Evolutionary conservation across 2,113 vertebrate genomes (phyloP).

Genomic region (Phocoena sinus): DNA sequence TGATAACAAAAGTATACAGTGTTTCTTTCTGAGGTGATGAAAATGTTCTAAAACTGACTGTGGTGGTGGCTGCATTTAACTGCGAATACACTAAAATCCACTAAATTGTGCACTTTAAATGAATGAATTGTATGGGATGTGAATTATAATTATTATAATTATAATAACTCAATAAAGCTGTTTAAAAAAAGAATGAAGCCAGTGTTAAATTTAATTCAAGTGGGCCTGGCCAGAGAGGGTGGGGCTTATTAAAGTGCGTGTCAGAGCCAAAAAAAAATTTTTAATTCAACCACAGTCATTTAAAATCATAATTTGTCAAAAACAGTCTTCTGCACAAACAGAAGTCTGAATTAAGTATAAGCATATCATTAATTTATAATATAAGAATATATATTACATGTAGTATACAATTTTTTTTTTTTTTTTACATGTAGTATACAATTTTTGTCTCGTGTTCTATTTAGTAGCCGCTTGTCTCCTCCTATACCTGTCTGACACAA

Average conservation of each 20-base stretch:
- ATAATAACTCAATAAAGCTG: not conserved
- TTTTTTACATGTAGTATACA: not conserved
- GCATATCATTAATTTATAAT: not conserved
- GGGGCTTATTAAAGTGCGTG: too few relatives aligned
- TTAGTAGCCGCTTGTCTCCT: constrained; percentile 92
- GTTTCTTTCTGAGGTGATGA: not conserved
- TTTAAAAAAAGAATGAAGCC: not conserved
- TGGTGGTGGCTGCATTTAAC: not conserved
- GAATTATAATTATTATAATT: not conserved
- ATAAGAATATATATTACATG: not conserved
- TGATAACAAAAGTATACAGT: not conserved
- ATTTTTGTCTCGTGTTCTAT: not conserved
- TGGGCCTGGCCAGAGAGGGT: too few relatives aligned
- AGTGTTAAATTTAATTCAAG: not conserved
- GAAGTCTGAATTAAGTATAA: not conserved
- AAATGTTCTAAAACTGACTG: not conserved
- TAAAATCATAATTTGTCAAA: not conserved
- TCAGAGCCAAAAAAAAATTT: too few relatives aligned
- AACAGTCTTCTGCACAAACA: not conserved
- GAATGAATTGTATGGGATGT: not conserved
- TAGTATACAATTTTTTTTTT: not conserved
- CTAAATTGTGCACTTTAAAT: not conserved
- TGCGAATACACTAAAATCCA: not conserved
- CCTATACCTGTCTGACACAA: constrained; percentile 83
- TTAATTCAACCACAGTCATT: not conserved